Conservation (phyloP, 2,113 vertebrate species). For the Centropristis striata region DNA sequence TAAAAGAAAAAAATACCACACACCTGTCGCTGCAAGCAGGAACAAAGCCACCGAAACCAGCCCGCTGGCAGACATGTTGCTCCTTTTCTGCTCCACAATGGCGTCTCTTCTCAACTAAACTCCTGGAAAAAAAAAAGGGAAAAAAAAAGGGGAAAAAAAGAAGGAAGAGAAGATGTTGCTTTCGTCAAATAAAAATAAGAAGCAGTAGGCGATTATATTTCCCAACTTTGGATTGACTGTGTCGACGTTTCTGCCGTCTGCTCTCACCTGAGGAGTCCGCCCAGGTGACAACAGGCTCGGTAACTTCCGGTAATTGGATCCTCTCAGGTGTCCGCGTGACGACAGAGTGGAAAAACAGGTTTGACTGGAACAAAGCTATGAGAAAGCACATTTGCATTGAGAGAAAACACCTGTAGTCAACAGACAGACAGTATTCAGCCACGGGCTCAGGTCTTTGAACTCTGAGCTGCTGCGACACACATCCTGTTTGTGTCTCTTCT, state of each 20-base stretch:
- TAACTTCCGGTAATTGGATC: constrained; percentile 58
- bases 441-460: not conserved
- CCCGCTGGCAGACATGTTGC: constrained; percentile 60
- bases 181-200: constrained; percentile 23
- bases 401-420: not conserved
- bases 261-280: constrained; percentile 38
- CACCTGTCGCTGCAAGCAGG: constrained; percentile 72
- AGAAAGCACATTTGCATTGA: not conserved
- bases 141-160: too few relatives aligned
- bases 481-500: too few relatives aligned
- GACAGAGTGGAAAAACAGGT: constrained; percentile 51
- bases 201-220: fast-evolving
- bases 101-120: not conserved
- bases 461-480: not conserved
- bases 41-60: constrained; percentile 73
- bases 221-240: not conserved
- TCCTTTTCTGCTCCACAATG: not conserved
- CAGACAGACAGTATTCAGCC: not conserved
- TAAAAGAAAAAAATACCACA: not conserved
- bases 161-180: too few relatives aligned
- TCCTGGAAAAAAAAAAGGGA: not conserved
- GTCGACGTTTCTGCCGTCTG: not conserved
- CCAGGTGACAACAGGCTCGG: constrained; percentile 22
- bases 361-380: not conserved
- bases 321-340: constrained; percentile 7